phyloP scores from a whole-genome alignment of 2,113 vertebrate species.

The Anser brachyrhynchus region DNA sequence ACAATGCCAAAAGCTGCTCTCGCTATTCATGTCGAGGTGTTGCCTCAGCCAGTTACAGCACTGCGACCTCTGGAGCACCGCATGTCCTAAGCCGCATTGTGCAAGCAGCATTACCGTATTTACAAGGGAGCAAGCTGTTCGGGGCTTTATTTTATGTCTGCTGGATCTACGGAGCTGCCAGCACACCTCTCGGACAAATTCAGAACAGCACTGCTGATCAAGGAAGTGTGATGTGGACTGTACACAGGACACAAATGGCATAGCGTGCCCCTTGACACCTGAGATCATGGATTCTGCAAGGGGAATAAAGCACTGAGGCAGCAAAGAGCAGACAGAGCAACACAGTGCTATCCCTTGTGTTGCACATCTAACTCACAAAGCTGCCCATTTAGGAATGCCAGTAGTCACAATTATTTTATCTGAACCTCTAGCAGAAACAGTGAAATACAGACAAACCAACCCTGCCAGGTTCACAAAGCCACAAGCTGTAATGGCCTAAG shows the following conservation, averaged over 20 bases:
- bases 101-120: background rate
- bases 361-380: background rate
- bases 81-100: background rate
- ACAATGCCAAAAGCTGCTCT: background rate
- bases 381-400: fast-evolving
- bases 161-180: background rate
- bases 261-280: background rate
- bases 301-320: background rate
- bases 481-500: background rate
- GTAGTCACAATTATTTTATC: background rate
- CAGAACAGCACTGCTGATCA: background rate
- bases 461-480: background rate
- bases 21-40: background rate
- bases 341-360: fast-evolving
- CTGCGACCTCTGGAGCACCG: background rate
- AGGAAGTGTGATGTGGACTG: background rate
- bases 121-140: background rate
- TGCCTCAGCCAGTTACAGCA: background rate
- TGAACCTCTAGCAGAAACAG: background rate
- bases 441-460: background rate
- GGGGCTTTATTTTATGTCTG: background rate
- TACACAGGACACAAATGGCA: background rate
- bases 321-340: background rate
- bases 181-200: background rate
- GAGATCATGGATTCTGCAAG: background rate